phyloP scores from a whole-genome alignment of 2,113 vertebrate genomes.

The Rissa tridactyla region DNA sequence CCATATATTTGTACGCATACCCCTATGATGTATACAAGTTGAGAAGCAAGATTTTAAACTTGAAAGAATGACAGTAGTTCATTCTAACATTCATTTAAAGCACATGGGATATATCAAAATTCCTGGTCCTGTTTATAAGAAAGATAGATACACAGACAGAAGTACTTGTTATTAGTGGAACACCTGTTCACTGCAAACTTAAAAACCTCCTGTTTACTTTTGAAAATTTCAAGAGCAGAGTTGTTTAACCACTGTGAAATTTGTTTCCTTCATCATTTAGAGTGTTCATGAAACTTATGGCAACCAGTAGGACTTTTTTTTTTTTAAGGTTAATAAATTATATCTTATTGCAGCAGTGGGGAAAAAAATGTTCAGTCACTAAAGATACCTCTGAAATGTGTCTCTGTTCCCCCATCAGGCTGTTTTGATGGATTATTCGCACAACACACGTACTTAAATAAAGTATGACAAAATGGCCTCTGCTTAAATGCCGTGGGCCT shows the following conservation, averaged over 20 bases:
- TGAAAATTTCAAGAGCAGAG: neutral
- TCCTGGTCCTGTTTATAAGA: neutral
- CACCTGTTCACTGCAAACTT: neutral
- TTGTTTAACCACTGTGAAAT: neutral
- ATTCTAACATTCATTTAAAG: neutral
- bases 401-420: neutral
- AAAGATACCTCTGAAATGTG: neutral
- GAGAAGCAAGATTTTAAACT: neutral
- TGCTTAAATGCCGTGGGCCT: neutral
- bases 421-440: neutral
- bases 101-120: neutral
- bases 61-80: neutral
- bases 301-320: neutral
- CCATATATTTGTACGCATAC: neutral
- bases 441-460: neutral
- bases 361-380: neutral
- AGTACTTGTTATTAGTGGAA: neutral
- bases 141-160: neutral
- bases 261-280: neutral
- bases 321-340: neutral
- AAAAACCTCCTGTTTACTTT: neutral
- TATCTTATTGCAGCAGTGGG: neutral
- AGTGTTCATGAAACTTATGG: neutral
- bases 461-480: neutral
- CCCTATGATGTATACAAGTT: neutral